These are phyloP conservation scores for Chrysolina haemoptera DNA, from an alignment of 2,888 invertebrate species.

Conservation along the genomic window DNA sequence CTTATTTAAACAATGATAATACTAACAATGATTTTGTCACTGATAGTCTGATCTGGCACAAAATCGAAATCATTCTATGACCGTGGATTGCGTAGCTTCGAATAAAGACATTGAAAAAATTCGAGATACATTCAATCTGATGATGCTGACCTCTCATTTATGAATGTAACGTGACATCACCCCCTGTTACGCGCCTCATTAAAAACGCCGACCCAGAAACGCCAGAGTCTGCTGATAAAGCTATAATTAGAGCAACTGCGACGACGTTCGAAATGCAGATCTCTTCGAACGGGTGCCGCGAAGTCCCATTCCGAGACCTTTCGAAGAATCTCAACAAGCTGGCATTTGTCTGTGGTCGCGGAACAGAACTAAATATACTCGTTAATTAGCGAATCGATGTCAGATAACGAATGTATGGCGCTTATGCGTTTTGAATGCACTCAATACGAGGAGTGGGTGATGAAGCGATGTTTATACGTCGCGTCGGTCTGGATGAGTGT, in stretches of 20 bases:
- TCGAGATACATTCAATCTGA: too few species aligned
- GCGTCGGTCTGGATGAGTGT: too few species aligned
- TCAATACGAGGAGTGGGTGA: background rate
- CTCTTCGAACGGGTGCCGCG: background rate
- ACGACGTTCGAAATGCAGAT: constrained; percentile 15
- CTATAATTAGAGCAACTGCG: constrained; percentile 5
- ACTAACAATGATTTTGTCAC: too few species aligned
- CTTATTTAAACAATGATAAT: too few species aligned
- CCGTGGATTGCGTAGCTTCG: too few species aligned
- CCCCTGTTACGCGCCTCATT: background rate
- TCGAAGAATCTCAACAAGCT: constrained; percentile 36
- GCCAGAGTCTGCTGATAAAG: constrained; percentile 1
- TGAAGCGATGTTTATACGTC: background rate
- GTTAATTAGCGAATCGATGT: constrained; percentile 27
- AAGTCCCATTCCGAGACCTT: background rate
- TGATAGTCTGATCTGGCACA: too few species aligned
- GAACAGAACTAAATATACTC: constrained; percentile 48
- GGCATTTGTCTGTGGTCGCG: constrained; percentile 46
- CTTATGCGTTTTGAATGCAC: background rate
- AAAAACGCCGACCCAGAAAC: constrained; percentile 20
- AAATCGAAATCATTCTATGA: too few species aligned
- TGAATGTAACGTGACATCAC: constrained; percentile 1
- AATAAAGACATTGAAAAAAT: too few species aligned
- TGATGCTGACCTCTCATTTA: background rate
- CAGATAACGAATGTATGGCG: constrained; percentile 8